Base-by-base conservation (phyloP, 2,797 vertebrate species). In the Anguilla pacifica region DNA sequence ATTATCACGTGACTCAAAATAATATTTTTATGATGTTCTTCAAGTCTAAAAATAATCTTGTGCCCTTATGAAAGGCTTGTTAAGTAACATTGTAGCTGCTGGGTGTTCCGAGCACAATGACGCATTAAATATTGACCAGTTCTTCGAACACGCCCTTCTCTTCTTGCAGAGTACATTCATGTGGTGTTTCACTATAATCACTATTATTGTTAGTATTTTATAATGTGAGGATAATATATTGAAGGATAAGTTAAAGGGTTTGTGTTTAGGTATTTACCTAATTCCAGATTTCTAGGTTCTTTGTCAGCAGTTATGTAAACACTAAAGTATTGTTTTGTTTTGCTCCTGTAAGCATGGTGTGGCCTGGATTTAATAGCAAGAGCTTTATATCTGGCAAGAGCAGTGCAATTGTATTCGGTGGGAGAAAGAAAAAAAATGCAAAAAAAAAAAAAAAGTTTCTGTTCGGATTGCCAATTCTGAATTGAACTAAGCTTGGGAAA, bases 291-390 rank as follows among this genome's bases (percentile, higher is more conserved):
- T 61, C 19, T 31, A 35, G 31, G 67, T 88, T 83, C 74, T 28
- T 0, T 85, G n/a, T 70, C 17, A 82, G 87, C 86, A 90, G 59
- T 89, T 87, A 88, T 86, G 74, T 86, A 86, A 90, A 89, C 43
- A 28, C 61, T 86, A 3, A 61, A 87, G 79, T 57, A 57, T 81
- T 64, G 57, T 87, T 89, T 84, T 77, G 83, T 86, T 88, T 86
- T 67, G 72, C 88, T 61, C 72, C 46, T 79, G 49, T 79, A 86
- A 88, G 86, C 88, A 90, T 84, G 70, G 86, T 89, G 84, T 86
- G 85, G 84, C 88, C 87, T 88, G 87, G 88, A 91, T 87, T 90
- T 83, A 46, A 85, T 74, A 51, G 64, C 28, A 31, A 70, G 79
- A 88, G 89, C 87, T 81, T 55, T 83, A 85, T 86, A 86, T 77